Conservation (phyloP, 2,113 vertebrate species). For the Sphyrna mokarran region DNA sequence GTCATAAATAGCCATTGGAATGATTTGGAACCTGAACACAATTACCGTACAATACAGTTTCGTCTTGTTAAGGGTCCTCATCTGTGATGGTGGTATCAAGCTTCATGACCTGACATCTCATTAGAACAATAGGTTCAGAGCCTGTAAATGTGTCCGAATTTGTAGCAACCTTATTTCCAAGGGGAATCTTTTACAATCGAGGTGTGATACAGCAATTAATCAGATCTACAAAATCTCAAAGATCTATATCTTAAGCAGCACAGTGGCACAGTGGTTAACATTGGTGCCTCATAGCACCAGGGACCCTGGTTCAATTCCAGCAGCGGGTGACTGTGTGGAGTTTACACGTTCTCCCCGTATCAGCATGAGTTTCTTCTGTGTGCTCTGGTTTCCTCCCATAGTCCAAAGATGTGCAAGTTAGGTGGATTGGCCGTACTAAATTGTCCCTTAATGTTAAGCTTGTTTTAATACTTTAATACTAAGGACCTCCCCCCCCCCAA, state of each 20-base stretch:
- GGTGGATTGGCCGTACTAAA: no score
- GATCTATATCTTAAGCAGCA: neutral
- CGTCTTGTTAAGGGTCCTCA: constrained; percentile 10
- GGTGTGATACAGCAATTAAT: constrained; percentile 19
- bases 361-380: no score
- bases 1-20: neutral
- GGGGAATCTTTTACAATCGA: constrained; percentile 39
- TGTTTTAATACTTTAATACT: no score
- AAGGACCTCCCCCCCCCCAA: no score
- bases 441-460: no score
- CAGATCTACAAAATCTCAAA: constrained; percentile 12
- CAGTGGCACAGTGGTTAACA: no score
- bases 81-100: constrained; percentile 51
- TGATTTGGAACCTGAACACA: neutral
- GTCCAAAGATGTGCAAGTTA: no score
- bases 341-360: no score
- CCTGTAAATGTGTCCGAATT: constrained; percentile 57
- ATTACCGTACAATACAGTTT: neutral
- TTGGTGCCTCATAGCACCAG: no score
- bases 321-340: no score
- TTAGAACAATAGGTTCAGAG: constrained; percentile 54
- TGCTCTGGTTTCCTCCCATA: no score
- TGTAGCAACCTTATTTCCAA: constrained; percentile 53
- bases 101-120: constrained; percentile 59
- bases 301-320: no score